Evolutionary conservation across 2,113 vertebrate species (phyloP), one percentile per base, ranked within the genome.

Genomic region (Podilymbus podiceps): DNA sequence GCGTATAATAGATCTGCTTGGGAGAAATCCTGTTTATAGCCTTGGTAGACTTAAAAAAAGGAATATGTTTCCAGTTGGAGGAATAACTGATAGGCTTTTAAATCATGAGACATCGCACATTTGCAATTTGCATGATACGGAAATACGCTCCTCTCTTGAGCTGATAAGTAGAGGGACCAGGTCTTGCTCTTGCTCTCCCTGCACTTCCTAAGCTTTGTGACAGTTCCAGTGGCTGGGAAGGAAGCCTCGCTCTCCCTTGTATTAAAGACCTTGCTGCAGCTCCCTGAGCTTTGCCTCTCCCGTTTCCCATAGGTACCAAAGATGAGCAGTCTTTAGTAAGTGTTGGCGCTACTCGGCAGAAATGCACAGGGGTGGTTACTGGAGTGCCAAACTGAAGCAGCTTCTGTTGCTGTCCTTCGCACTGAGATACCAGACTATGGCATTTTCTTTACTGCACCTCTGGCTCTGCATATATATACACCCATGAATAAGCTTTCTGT

Each of bases 51-150:
- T 77, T 58, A 18, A 62, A 78, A 73, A 72, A 74, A n/a, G 6
- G 23, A 59, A 9, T 68, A 18, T 44, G 21, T 69, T 76, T 74
- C 49, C 38, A 47, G 24, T 20, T 62, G 42, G 46, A 91, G 38
- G 84, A 86, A 44, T 79, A 88, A 49, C 19, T 2, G 1, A 33
- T 35, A 68, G 49, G 35, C 53, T 86, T 88, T 73, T 79, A 67
- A 15, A 33, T 69, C 53, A 49, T 52, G 50, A 72, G 33, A 18
- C n/a, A 16, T 66, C 0, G 0, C 3, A 6, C 3, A 1, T 84
- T 90, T 84, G 52, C 60, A 59, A 2, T 66, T 64, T 81, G 40
- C 30, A 30, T 0, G 0, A 5, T 42, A 12, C 1, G 27, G 47
- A 25, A 92, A 68, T 47, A 11, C 55, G 20, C 9, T 31, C 67